Evolutionary conservation across 2,113 vertebrate species (phyloP).

Genomic region (Indicator indicator): DNA sequence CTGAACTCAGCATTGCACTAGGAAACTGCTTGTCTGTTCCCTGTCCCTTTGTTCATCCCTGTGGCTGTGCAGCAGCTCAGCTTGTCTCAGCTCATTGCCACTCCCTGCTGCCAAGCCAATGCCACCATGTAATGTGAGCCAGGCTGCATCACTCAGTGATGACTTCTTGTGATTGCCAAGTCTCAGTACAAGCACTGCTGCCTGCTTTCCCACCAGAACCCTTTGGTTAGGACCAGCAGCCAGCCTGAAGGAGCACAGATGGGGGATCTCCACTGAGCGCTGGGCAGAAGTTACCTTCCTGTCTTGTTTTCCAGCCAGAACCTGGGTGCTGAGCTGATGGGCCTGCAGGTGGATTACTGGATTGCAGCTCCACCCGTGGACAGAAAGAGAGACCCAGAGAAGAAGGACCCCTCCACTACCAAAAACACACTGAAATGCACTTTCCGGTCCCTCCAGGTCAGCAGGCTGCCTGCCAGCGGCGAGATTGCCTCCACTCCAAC

Average conservation of each 20-base stretch:
- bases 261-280: background rate
- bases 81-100: background rate
- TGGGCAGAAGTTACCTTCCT: background rate
- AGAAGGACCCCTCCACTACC: slow-evolving; percentile 87
- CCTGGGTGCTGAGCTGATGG: slow-evolving; percentile 89
- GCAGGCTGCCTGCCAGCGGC: slow-evolving; percentile 87
- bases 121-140: background rate
- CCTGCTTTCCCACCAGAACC: background rate
- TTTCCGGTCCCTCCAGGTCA: slow-evolving; percentile 99
- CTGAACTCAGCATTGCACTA: rapidly evolving
- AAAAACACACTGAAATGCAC: slow-evolving; percentile 98
- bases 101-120: background rate
- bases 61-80: background rate
- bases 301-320: slow-evolving; percentile 71
- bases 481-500: slow-evolving; percentile 83
- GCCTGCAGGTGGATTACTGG: slow-evolving; percentile 98
- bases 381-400: slow-evolving; percentile 91
- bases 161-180: background rate
- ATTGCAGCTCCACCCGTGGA: slow-evolving; percentile 81
- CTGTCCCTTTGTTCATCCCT: rapidly evolving
- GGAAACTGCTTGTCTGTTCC: background rate
- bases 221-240: background rate
- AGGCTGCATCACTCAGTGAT: background rate
- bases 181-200: background rate
- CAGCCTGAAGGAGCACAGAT: background rate